Evolutionary conservation across 2,888 invertebrate genomes (phyloP), one percentile per base, ranked within the genome.

Genomic region (Antheraea assamensis): DNA sequence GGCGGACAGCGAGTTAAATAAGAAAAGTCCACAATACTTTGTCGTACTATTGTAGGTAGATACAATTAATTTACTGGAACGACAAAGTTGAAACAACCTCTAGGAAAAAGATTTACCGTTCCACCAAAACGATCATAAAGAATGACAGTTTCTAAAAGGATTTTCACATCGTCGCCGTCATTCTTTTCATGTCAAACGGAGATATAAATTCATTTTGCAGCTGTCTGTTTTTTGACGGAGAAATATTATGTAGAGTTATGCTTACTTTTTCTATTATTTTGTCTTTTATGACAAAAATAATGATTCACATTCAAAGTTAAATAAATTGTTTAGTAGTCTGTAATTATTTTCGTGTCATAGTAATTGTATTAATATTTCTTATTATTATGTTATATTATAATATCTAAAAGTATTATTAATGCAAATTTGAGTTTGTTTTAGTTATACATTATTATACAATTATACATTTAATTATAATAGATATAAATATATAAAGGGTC

Each of bases 191-290:
- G 52, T 19, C 52, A 35, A 72, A 70, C 42, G 27, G 42, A 73
- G 70, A 58, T 58, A 70, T 70, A 73, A 58, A 58, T 73, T 47
- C 55, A 73, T 73, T 70, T 70, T 58, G 73, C 15, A 55, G 70
- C 42, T 42, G 42, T 72, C 68, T 49, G 30, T 52, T 30, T 68
- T 70, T 35, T 68, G n/a, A 35, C 68, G 21, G 35, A n/a, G 35
- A 35, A 68, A 68, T 35, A 68, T n/a, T 35, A 24, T 58, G 24
- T 35, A 64, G 19, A 15, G 8, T 35, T 35, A 35, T 35, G 31
- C 35, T 68, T n/a, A 13, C n/a, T 68, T 68, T 35, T 68, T 21
- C 35, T 42, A 7, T 0, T 35, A n/a, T 68, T 35, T 31, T 68
- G 68, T 68, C 21, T 68, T 35, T 35, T 8, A n/a, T 68, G n/a